Conservation (phyloP, 2,113 vertebrate species). For the Ibidorhyncha struthersii region DNA sequence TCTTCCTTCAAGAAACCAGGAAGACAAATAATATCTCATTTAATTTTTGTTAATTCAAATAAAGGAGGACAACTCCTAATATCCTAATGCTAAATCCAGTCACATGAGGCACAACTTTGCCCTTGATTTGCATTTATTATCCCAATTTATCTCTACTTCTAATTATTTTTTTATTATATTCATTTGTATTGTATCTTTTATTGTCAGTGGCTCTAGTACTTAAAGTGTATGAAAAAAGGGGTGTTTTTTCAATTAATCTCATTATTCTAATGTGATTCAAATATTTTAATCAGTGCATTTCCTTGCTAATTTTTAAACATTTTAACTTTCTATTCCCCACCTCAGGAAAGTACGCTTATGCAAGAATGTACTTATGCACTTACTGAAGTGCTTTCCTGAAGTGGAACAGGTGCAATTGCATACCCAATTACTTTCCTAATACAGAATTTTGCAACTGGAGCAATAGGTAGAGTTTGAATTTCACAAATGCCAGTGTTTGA, state of each 20-base stretch:
- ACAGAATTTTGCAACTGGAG: background rate
- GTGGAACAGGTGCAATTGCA: background rate
- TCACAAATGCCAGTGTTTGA: background rate
- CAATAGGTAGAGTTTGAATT: background rate
- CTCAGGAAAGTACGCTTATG: background rate
- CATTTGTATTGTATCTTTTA: background rate
- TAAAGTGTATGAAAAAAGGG: background rate
- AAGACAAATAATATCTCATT: background rate
- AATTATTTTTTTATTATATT: background rate
- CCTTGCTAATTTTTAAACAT: background rate
- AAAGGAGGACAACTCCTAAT: background rate
- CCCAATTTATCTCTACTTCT: background rate
- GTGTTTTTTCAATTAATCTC: accelerated
- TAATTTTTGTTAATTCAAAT: background rate
- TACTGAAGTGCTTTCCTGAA: background rate
- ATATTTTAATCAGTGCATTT: background rate
- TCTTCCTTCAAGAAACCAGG: background rate
- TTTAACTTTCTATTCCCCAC: background rate
- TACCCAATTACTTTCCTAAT: background rate
- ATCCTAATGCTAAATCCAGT: background rate
- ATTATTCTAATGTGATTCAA: background rate
- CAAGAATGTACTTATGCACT: background rate
- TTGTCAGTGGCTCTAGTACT: background rate
- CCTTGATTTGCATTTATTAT: background rate
- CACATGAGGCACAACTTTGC: background rate